phyloP scores from a whole-genome alignment of 2,113 vertebrate species.

The Oreochromis niloticus region DNA sequence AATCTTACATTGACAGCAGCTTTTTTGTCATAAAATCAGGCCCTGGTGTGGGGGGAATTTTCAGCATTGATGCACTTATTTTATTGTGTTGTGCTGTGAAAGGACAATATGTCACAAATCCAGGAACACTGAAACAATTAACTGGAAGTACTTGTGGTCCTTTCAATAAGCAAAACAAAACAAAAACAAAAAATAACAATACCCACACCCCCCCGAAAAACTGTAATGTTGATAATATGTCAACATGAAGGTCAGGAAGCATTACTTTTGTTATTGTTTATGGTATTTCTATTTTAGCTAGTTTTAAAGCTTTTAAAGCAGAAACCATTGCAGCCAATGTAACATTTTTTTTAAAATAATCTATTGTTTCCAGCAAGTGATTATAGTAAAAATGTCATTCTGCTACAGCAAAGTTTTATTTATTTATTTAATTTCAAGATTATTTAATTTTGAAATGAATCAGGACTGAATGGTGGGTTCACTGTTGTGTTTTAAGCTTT shows the following conservation, averaged over 20 bases:
- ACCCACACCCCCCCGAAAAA: background rate
- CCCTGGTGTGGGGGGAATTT: background rate
- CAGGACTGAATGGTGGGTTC: background rate
- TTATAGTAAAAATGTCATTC: background rate
- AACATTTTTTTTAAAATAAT: background rate
- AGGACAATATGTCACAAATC: background rate
- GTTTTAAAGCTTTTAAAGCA: background rate
- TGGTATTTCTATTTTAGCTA: background rate
- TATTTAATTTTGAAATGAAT: background rate
- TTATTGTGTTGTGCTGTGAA: background rate
- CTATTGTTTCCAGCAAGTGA: background rate
- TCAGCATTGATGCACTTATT: background rate
- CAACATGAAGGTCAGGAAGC: background rate
- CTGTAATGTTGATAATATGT: background rate
- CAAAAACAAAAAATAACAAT: background rate
- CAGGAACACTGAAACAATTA: background rate
- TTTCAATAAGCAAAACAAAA: background rate
- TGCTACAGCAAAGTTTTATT: background rate
- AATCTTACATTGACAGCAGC: background rate
- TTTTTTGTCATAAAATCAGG: background rate
- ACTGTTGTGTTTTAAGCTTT: background rate
- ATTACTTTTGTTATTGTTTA: background rate
- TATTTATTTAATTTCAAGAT: background rate
- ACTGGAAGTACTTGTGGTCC: background rate
- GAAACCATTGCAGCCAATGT: background rate